These are phyloP conservation scores for Synanthedon myopaeformis DNA, from an alignment of 2,888 invertebrate genomes.

Conservation along the genomic window DNA sequence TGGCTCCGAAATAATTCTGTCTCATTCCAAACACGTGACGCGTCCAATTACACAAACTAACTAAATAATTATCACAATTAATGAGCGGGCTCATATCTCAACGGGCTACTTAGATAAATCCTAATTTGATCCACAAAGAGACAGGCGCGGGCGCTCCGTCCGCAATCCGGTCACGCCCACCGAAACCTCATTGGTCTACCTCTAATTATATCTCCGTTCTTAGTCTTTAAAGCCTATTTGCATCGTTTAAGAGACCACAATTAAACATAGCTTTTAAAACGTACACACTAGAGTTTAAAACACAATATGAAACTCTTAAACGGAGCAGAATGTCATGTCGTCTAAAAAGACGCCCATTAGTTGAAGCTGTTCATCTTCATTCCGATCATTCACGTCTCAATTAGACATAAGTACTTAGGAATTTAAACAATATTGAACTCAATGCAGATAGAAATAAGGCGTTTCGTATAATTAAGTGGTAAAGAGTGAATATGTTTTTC, in stretches of 20 bases:
- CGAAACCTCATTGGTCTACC: conserved; percentile 45
- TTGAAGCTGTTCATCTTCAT: conserved; percentile 60
- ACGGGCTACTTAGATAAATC: conserved; percentile 50
- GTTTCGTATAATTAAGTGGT: conserved; percentile 4
- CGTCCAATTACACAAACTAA: conserved; percentile 58
- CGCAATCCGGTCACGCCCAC: conserved; percentile 36
- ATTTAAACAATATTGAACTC: conserved; percentile 20
- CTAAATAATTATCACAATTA: conserved; percentile 70
- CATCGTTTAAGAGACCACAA: conserved; percentile 44
- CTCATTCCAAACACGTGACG: conserved; percentile 27
- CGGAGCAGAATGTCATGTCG: conserved; percentile 46
- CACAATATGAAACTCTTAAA: conserved; percentile 1
- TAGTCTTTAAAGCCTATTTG: conserved; percentile 56
- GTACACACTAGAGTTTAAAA: not conserved
- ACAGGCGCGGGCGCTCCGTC: conserved; percentile 32
- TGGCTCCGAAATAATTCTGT: not conserved
- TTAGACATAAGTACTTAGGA: conserved; percentile 15
- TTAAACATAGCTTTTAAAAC: conserved; percentile 7
- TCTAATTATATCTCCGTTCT: conserved; percentile 58
- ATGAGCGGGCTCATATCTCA: conserved; percentile 56
- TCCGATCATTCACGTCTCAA: conserved; percentile 40
- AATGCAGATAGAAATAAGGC: conserved; percentile 15
- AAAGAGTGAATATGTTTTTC: conserved; percentile 40
- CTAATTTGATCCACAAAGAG: conserved; percentile 43
- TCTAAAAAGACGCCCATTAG: conserved; percentile 65